These are phyloP conservation scores for Tipula confusa DNA, from an alignment of 2,888 invertebrate genomes.

Conservation along the genomic window DNA sequence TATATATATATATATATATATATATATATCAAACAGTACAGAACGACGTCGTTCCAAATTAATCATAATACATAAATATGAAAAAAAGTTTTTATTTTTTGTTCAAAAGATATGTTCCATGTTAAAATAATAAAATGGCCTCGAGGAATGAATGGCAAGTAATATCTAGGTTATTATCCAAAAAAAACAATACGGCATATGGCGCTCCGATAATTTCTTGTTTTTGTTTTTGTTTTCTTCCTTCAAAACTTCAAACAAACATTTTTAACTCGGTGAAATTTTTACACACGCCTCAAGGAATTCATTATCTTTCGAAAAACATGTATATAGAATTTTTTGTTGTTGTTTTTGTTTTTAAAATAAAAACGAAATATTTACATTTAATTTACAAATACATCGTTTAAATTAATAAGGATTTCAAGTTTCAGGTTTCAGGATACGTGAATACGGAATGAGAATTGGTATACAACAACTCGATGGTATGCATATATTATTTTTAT, in stretches of 20 bases:
- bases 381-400: neutral
- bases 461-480: too few relatives aligned
- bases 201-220: neutral
- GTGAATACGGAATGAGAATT: too few relatives aligned
- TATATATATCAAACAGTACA: too few relatives aligned
- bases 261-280: constrained; percentile 6
- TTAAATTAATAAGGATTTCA: neutral
- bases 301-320: neutral
- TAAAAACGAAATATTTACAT: neutral
- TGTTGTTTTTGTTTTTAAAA: neutral
- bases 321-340: neutral
- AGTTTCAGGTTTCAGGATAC: neutral
- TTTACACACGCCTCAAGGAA: neutral
- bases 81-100: neutral
- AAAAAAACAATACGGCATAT: neutral
- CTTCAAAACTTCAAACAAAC: neutral
- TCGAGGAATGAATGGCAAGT: neutral
- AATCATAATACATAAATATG: neutral
- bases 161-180: neutral
- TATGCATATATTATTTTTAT: too few relatives aligned
- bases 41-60: neutral
- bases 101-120: neutral
- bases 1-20: too few relatives aligned
- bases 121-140: neutral
- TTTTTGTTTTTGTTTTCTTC: too few relatives aligned